Conservation (phyloP, 2,888 invertebrate species). For the Torymus auratus region DNA sequence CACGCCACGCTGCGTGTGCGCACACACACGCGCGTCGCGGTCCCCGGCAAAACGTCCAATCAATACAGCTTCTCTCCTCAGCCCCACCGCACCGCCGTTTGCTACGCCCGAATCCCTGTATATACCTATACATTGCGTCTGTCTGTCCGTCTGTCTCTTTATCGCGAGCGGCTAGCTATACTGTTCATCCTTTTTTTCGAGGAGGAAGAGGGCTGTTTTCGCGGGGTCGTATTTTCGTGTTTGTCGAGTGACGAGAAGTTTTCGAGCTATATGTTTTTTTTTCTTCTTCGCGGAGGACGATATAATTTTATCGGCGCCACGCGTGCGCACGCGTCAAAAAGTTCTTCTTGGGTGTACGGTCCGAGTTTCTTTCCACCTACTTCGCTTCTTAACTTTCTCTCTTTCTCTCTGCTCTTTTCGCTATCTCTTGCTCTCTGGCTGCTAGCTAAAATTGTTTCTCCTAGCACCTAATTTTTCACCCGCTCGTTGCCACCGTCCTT, state of each 20-base stretch:
- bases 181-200: neutral
- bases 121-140: neutral
- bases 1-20: constrained; percentile 3
- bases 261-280: too few species aligned
- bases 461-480: constrained; percentile 37
- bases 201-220: too few species aligned
- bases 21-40: constrained; percentile 55
- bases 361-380: neutral
- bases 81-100: constrained; percentile 23
- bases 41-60: constrained; percentile 73
- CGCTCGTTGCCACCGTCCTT: neutral
- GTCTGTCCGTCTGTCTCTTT: neutral
- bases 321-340: too few species aligned
- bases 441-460: constrained; percentile 8
- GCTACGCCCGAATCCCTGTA: constrained; percentile 24
- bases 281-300: too few species aligned
- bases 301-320: too few species aligned
- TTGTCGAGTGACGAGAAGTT: too few species aligned
- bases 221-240: too few species aligned
- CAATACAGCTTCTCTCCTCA: constrained; percentile 73
- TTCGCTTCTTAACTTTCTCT: neutral
- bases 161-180: neutral
- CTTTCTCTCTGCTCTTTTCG: neutral
- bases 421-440: neutral
- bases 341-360: too few species aligned